phyloP scores from a whole-genome alignment of 1,140 invertebrate species.

The Notospermus geniculatus region DNA sequence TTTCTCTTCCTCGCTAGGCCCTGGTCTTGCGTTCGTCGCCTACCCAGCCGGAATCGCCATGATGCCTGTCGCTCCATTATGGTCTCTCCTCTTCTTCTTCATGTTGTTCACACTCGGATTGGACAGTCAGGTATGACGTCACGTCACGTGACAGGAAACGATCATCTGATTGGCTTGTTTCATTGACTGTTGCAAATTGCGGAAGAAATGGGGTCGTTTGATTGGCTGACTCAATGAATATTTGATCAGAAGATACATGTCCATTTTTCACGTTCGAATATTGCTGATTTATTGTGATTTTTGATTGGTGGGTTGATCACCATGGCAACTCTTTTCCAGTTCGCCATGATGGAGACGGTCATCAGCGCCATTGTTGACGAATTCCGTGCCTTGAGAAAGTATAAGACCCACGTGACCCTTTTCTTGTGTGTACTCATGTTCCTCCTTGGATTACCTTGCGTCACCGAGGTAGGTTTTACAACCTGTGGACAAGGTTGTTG shows the following conservation, averaged over 20 bases:
- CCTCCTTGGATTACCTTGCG: conserved; percentile 40
- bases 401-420: conserved; percentile 42
- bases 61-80: conserved; percentile 85
- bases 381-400: conserved; percentile 59
- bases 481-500: too few species aligned
- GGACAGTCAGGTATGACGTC: conserved; percentile 69
- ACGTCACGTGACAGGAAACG: too few species aligned
- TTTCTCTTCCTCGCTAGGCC: conserved; percentile 65
- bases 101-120: conserved; percentile 90
- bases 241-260: too few species aligned
- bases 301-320: too few species aligned
- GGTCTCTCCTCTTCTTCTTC: conserved; percentile 95
- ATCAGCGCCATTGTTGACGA: conserved; percentile 73
- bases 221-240: too few species aligned
- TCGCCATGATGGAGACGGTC: conserved; percentile 78
- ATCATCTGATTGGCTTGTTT: too few species aligned
- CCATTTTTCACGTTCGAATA: too few species aligned
- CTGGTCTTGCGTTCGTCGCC: conserved; percentile 89
- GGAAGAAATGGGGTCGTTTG: too few species aligned
- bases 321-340: conserved; percentile 57
- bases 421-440: conserved; percentile 40
- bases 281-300: too few species aligned
- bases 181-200: too few species aligned
- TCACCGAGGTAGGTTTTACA: conserved; percentile 25
- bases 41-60: conserved; percentile 94